phyloP scores from a whole-genome alignment of 2,113 vertebrate genomes.

The Oceanodroma tethys region DNA sequence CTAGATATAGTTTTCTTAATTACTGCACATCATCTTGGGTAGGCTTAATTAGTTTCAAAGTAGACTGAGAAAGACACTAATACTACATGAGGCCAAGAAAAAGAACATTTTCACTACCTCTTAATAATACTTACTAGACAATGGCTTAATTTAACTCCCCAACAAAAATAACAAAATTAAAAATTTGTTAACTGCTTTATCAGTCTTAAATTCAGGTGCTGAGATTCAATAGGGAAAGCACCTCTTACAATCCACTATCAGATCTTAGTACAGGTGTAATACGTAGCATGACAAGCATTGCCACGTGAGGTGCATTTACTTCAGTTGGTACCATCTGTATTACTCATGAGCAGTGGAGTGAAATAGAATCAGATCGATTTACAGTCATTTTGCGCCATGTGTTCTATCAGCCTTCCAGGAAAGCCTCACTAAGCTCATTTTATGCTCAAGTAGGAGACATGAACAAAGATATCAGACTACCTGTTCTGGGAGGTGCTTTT shows the following conservation, averaged over 20 bases:
- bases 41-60: neutral
- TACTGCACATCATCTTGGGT: neutral
- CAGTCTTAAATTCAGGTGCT: neutral
- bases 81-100: neutral
- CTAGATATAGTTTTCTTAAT: neutral
- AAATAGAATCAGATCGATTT: neutral
- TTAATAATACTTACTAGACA: neutral
- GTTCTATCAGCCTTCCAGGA: neutral
- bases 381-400: neutral
- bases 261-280: neutral
- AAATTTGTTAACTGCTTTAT: neutral
- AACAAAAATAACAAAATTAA: neutral
- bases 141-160: neutral
- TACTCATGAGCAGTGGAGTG: neutral
- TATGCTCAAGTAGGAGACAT: neutral
- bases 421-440: neutral
- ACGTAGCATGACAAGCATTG: accelerated
- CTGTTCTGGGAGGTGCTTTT: neutral
- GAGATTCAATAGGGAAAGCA: neutral
- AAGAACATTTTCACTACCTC: neutral
- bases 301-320: neutral
- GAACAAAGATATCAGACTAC: neutral
- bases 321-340: neutral
- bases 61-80: neutral
- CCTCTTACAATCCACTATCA: neutral